These are phyloP conservation scores for Gallinago undulata DNA, from an alignment of 2,113 vertebrate species.

Conservation along the genomic window DNA sequence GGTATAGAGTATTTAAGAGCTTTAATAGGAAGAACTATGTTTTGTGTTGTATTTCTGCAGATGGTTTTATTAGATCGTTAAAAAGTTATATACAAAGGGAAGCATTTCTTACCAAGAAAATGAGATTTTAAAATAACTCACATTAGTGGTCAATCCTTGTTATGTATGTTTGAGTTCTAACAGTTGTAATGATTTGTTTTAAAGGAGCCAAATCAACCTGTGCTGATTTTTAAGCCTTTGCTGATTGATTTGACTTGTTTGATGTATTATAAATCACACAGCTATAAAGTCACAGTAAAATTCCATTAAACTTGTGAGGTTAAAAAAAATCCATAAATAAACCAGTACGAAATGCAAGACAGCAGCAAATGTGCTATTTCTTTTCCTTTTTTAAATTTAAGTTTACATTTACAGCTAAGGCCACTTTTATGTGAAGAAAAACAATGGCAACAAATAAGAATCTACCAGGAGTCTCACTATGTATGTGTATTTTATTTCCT, in stretches of 20 bases:
- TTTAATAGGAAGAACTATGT: not conserved
- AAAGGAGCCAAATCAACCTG: conserved; percentile 49
- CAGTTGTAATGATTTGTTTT: conserved; percentile 66
- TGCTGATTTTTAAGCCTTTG: conserved; percentile 64
- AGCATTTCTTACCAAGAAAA: conserved; percentile 46
- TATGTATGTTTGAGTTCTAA: conserved; percentile 28
- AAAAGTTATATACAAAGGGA: conserved; percentile 22
- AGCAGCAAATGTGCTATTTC: conserved; percentile 48
- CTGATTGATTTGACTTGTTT: conserved; percentile 69
- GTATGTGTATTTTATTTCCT: not conserved
- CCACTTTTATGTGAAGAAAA: conserved; percentile 31
- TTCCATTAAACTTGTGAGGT: conserved; percentile 66
- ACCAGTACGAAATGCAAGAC: not conserved
- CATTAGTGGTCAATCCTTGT: conserved; percentile 45
- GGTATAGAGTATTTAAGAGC: not conserved
- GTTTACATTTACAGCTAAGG: conserved; percentile 20
- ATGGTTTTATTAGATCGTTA: not conserved
- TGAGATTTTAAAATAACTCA: conserved; percentile 49
- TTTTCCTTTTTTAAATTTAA: conserved; percentile 34
- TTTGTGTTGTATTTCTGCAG: not conserved
- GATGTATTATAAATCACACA: conserved; percentile 73
- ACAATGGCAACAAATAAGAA: conserved; percentile 1
- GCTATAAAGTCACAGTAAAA: conserved; percentile 68
- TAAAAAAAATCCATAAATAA: conserved; percentile 64
- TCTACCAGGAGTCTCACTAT: not conserved